Evolutionary conservation across 2,113 vertebrate genomes (phyloP).

Genomic region (Eclectus roratus): DNA sequence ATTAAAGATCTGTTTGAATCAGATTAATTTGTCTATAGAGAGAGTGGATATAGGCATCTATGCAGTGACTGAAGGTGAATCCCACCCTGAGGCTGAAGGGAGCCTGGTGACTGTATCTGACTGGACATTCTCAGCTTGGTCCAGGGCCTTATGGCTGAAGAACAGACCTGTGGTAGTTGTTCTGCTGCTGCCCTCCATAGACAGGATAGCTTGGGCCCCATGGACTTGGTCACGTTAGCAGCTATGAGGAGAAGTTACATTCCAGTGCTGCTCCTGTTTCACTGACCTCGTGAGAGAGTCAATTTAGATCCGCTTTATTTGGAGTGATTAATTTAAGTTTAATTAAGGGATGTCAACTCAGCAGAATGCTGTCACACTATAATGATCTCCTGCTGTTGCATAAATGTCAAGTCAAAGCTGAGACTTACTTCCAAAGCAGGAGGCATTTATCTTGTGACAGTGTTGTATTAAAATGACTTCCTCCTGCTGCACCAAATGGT

Average conservation of each 20-base stretch:
- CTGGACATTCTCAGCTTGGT: not conserved
- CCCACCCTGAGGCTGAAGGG: not conserved
- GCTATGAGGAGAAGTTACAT: not conserved
- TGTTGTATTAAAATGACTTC: constrained; percentile 58
- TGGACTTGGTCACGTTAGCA: rapidly evolving
- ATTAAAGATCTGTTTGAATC: not conserved
- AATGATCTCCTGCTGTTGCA: constrained; percentile 69
- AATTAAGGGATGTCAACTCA: constrained; percentile 62
- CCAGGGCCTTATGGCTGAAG: not conserved
- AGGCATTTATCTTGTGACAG: constrained; percentile 63
- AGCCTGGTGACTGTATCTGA: not conserved
- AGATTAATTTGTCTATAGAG: rapidly evolving
- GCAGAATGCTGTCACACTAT: constrained; percentile 58
- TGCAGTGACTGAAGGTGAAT: not conserved
- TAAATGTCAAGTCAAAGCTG: constrained; percentile 59
- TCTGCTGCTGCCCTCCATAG: not conserved
- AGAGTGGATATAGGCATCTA: not conserved
- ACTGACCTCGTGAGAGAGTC: constrained; percentile 43
- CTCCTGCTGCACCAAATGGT: constrained; percentile 55
- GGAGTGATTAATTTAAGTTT: constrained; percentile 67
- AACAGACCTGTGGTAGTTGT: not conserved
- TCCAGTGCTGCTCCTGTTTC: not conserved
- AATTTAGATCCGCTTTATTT: constrained; percentile 40
- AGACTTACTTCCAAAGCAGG: constrained; percentile 50
- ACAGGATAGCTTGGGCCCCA: not conserved